Conservation (phyloP, 2,113 vertebrate genomes). For the Piprites chloris region DNA sequence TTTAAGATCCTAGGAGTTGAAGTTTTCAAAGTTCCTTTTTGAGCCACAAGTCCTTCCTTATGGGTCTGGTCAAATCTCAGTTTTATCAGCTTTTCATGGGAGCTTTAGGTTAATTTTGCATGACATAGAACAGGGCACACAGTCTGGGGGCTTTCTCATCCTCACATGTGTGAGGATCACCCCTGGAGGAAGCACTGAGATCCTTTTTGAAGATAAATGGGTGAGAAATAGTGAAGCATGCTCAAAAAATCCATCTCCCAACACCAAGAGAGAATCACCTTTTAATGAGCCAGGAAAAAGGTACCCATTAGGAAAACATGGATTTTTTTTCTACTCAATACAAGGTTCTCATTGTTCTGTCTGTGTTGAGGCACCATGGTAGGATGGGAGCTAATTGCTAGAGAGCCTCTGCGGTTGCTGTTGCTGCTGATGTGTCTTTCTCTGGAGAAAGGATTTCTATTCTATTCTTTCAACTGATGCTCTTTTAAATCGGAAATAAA, state of each 20-base stretch:
- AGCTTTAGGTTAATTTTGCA: background rate
- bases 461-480: background rate
- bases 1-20: background rate
- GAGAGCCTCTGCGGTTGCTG: background rate
- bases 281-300: background rate
- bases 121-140: background rate
- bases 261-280: background rate
- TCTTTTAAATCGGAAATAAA: background rate
- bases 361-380: background rate
- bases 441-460: background rate
- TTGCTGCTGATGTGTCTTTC: background rate
- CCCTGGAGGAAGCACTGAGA: background rate
- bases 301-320: background rate
- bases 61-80: background rate
- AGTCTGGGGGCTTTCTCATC: background rate
- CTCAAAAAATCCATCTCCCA: background rate
- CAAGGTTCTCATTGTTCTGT: background rate
- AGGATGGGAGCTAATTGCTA: background rate
- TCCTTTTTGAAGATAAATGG: background rate
- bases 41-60: background rate
- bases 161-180: background rate
- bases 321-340: background rate
- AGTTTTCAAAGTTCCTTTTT: background rate
- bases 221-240: background rate
- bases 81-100: background rate